Evolutionary conservation across 2,888 invertebrate genomes (phyloP), one percentile per base, ranked within the genome.

Genomic region (Amitus sp.): DNA sequence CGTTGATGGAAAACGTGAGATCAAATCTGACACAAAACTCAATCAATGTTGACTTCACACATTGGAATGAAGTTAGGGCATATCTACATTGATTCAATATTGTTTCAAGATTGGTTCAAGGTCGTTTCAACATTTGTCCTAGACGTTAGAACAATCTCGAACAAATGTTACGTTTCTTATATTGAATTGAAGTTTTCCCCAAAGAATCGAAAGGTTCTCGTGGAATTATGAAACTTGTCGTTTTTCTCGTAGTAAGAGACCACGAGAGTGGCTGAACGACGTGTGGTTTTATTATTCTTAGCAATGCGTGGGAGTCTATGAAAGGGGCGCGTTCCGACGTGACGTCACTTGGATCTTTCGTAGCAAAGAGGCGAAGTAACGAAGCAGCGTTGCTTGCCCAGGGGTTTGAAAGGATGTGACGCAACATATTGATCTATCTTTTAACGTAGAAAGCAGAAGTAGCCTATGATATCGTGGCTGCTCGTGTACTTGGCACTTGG

Each of bases 381-480:
- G 60, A 47, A 54, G 56, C 59, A 46, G 47, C 52, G 48, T 54
- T 28, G 73, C 76, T 72, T 65, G 73, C 66, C 63, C 70, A 57
- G 68, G 63, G 53, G 65, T 66, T 69, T 68, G 63, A 69, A 71
- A 70, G 73, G 72, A 80, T 75, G 77, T 82, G 82, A 82, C 80
- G 82, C 80, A 82, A 80, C 73, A 79, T 81, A 82, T 82, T 81
- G 82, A 82, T 82, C 78, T 76, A 77, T 73, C 76, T 77, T 75
- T 74, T 72, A 57, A 54, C 51, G 52, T 53, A 28, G 50, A 52
- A 43, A 47, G 57, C 47, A 54, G 34, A 49, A 53, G 49, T 53
- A 49, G 13, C 46, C 15, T 55, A 42, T 49, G 56, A 62, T 62
- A 50, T 49, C 47, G 46, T 49, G 49, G 18, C 49, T 53, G 40